Base-by-base conservation (phyloP, 2,888 invertebrate species). In the Patella depressa region DNA sequence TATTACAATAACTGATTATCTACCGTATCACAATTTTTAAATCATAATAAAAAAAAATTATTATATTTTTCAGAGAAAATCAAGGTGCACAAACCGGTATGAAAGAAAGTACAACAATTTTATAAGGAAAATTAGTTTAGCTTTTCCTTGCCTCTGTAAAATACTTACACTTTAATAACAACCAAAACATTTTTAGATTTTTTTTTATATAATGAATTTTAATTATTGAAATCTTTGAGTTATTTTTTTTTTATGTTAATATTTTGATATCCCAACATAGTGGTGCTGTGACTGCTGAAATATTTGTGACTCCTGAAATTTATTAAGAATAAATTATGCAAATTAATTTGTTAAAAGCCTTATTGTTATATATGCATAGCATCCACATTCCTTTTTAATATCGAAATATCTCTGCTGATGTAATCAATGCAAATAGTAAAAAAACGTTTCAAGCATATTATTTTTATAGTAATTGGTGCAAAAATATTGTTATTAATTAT, bases 131-230 rank as follows among this genome's bases (percentile, higher is more conserved):
- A 11, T 9, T 65, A 65, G 65, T 65, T 65, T 19, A 24, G 14
- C 24, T 24, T 12, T 65, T 65, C 24, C 11, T 24, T 65, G 65
- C 65, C 65, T 65, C 65, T 65, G 19, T 24, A 65, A 65, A 65
- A 65, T 24, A 65, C 65, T 65, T 65, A 65, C 65, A 65, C 19
- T 19, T 65, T 59, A 59, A 45, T 45, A n/a, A 59, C 59, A 65
- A 65, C 65, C 65, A 65, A 65, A 65, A 24, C 11, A 24, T 24
- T 65, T n/a, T 65, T 65, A 17, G 3, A n/a, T 59, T 19, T 7
- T 24, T 65, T 19, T 65, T 19, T 19, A 19, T 65, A 45, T 45
- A 45, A 45, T 45, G 45, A 45, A 45, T 45, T 45, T 45, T 45
- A 45, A 45, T 45, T 45, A 45, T 45, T 45, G 9, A 45, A 45